These are phyloP conservation scores for Archaeoteleia sp. DNA, from an alignment of 2,888 invertebrate genomes.

Conservation along the genomic window DNA sequence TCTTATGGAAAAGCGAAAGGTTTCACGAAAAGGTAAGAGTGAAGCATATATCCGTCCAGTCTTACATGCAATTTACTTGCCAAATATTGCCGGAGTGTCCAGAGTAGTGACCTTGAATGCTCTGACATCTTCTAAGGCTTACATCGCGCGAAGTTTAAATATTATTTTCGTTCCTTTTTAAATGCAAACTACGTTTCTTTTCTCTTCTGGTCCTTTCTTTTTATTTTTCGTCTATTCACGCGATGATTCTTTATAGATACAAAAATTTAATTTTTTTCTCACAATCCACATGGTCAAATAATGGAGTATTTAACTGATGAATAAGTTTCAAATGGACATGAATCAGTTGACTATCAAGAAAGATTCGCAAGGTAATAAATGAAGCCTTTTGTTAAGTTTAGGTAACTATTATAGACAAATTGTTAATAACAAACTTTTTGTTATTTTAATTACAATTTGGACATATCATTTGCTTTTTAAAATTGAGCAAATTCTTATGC, in stretches of 20 bases:
- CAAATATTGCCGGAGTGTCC: slow-evolving; percentile 59
- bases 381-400: neutral
- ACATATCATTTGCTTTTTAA: no score
- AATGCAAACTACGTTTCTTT: no score
- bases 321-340: slow-evolving; percentile 30
- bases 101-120: slow-evolving; percentile 72
- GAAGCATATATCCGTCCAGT: slow-evolving; percentile 26
- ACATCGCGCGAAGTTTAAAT: slow-evolving; percentile 64
- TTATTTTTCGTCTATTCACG: no score
- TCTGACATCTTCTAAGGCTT: slow-evolving; percentile 64
- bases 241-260: neutral
- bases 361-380: slow-evolving; percentile 28
- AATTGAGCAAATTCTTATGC: no score
- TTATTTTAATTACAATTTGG: no score
- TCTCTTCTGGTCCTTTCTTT: no score
- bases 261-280: neutral
- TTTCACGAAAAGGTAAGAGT: slow-evolving; percentile 48
- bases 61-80: slow-evolving; percentile 42
- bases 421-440: no score
- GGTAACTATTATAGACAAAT: no score
- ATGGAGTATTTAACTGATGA: slow-evolving; percentile 11
- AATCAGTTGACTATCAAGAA: slow-evolving; percentile 27
- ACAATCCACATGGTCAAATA: neutral
- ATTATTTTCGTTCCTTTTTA: neutral
- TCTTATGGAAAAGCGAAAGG: slow-evolving; percentile 13